These are phyloP conservation scores for Thunnus maccoyii DNA, from an alignment of 2,113 vertebrate species.

Conservation along the genomic window DNA sequence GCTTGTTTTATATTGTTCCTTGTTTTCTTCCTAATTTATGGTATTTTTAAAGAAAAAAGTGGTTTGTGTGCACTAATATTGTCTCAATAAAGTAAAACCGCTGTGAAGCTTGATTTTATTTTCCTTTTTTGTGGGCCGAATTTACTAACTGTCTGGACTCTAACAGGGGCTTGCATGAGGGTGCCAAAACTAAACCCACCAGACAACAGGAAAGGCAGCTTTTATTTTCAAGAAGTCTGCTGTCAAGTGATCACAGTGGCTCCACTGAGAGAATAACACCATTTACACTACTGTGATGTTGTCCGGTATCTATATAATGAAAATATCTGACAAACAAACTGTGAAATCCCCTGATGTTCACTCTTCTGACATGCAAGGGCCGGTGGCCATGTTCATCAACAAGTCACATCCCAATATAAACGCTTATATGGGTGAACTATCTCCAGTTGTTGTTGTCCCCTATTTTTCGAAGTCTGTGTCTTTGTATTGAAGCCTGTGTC, in stretches of 20 bases:
- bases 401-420: slow-evolving; percentile 30
- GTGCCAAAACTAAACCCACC: slow-evolving; percentile 46
- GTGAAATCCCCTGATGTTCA: slow-evolving; percentile 58
- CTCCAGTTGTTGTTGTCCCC: slow-evolving; percentile 58
- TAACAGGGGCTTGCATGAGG: slow-evolving; percentile 39
- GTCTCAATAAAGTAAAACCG: slow-evolving; percentile 80
- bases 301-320: slow-evolving; percentile 52
- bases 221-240: slow-evolving; percentile 33
- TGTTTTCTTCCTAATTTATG: slow-evolving; percentile 83
- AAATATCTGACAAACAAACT: slow-evolving; percentile 69
- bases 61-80: slow-evolving; percentile 83
- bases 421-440: slow-evolving; percentile 25
- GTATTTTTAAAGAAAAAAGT: slow-evolving; percentile 76
- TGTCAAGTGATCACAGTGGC: slow-evolving; percentile 63
- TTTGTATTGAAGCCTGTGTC: slow-evolving; percentile 64
- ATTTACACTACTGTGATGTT: slow-evolving; percentile 77
- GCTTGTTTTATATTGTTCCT: slow-evolving; percentile 83
- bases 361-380: slow-evolving; percentile 36
- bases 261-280: slow-evolving; percentile 56
- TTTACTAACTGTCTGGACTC: slow-evolving; percentile 62
- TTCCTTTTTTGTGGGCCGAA: slow-evolving; percentile 59
- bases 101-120: slow-evolving; percentile 78
- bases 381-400: slow-evolving; percentile 17
- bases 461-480: slow-evolving; percentile 44
- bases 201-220: slow-evolving; percentile 44